A percentile compares a stretch with the other conserved stretches of the same genome.
Evolutionary conservation across 2,888 invertebrate genomes (phyloP).

Genomic region (Acanthosepion lycidas): DNA sequence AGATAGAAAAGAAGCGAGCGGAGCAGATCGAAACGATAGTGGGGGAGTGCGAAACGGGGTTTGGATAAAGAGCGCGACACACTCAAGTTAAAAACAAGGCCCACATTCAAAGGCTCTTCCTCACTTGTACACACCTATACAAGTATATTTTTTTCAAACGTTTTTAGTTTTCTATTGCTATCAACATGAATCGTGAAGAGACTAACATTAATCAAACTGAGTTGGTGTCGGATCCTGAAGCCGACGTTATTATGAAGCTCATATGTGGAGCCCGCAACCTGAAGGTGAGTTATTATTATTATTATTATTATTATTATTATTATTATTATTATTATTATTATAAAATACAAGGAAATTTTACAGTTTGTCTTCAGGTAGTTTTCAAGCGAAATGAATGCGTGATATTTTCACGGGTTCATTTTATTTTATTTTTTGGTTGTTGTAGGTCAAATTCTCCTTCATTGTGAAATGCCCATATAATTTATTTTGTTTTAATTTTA

Average conservation of each 20-base stretch:
- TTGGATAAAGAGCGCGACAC: not conserved
- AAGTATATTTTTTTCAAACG: not conserved
- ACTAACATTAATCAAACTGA: slow-evolving; percentile 41
- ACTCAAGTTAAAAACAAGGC: not conserved
- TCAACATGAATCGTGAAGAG: slow-evolving; percentile 41
- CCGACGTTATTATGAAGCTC: slow-evolving; percentile 41
- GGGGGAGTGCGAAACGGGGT: not conserved
- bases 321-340: not conserved
- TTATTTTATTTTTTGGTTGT: too few relatives aligned
- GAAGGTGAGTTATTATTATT: not conserved
- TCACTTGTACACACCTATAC: not conserved
- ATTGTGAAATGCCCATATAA: too few relatives aligned
- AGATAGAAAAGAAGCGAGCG: not conserved
- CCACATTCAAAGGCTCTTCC: not conserved
- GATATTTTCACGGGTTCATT: too few relatives aligned
- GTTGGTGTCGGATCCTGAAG: slow-evolving; percentile 45
- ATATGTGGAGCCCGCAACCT: not conserved
- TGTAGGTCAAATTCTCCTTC: too few relatives aligned
- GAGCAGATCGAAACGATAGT: not conserved
- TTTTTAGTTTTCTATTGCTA: not conserved
- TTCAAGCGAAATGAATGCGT: too few relatives aligned
- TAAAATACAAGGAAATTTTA: too few relatives aligned
- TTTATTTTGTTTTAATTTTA: too few relatives aligned
- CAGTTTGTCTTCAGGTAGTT: not conserved
- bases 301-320: not conserved